A percentile compares a stretch with the other conserved stretches of the same genome.
phyloP scores from a whole-genome alignment of 2,888 invertebrate species.

The Drosophila fulvimacula region DNA sequence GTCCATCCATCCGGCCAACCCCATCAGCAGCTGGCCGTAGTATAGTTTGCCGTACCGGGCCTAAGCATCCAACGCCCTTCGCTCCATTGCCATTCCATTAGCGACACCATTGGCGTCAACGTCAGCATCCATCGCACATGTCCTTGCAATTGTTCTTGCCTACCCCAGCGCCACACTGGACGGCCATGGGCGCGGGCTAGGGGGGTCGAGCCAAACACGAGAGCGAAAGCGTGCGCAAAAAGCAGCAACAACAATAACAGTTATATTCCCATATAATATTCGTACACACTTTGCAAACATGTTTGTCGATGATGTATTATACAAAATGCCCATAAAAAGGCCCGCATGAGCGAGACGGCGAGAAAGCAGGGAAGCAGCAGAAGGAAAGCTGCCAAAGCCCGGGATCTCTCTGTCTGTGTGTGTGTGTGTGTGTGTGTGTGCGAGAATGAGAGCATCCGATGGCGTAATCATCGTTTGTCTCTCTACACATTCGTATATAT shows the following conservation, averaged over 20 bases:
- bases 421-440: constrained; percentile 37
- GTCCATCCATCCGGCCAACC: constrained; percentile 61
- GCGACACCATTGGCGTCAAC: constrained; percentile 82
- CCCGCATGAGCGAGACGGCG: constrained; percentile 81
- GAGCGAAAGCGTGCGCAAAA: constrained; percentile 74
- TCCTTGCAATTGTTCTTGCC: constrained; percentile 83
- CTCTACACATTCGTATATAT: constrained; percentile 36
- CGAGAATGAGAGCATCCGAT: constrained; percentile 76
- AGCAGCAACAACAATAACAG: constrained; percentile 66
- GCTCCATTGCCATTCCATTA: constrained; percentile 74
- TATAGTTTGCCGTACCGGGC: constrained; percentile 21
- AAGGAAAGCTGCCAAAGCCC: constrained; percentile 27
- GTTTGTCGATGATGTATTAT: constrained; percentile 84
- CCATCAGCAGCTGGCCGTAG: constrained; percentile 63
- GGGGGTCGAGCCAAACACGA: constrained; percentile 34
- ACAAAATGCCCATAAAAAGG: constrained; percentile 82
- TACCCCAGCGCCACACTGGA: constrained; percentile 12
- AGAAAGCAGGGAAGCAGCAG: constrained; percentile 7
- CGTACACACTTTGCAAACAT: constrained; percentile 83
- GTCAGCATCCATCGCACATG: constrained; percentile 82
- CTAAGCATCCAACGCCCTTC: constrained; percentile 34
- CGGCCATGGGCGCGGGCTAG: background rate
- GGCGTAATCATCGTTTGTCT: constrained; percentile 81
- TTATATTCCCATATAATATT: constrained; percentile 83
- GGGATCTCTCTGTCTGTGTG: constrained; percentile 26